Conservation (phyloP, 2,113 vertebrate species). For the Eurystomus gularis region DNA sequence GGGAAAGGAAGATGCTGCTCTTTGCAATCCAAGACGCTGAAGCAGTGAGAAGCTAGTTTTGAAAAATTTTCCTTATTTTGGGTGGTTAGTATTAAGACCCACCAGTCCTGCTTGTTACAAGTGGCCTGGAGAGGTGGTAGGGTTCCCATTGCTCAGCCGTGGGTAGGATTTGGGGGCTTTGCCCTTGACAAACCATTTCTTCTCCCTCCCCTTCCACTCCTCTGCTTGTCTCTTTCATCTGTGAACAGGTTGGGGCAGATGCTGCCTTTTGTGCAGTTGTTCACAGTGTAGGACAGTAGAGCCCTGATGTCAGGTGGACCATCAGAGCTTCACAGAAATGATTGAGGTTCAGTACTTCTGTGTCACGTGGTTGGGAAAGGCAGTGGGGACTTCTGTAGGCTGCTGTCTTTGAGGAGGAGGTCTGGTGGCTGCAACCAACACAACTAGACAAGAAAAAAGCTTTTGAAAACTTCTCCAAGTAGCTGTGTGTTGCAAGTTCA, state of each 20-base stretch:
- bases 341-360: not conserved
- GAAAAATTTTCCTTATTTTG: not conserved
- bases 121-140: not conserved
- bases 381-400: not conserved
- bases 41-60: not conserved
- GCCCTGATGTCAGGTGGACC: not conserved
- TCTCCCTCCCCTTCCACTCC: not conserved
- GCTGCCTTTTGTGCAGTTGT: fast-evolving
- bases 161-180: not conserved
- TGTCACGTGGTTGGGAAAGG: not conserved
- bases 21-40: not conserved
- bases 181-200: not conserved
- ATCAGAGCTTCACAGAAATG: not conserved
- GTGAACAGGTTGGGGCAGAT: fast-evolving
- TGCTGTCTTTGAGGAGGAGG: not conserved
- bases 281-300: not conserved
- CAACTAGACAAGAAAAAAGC: not conserved
- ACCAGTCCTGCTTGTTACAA: not conserved
- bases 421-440: not conserved
- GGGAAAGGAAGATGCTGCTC: not conserved
- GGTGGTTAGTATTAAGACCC: not conserved
- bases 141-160: fast-evolving
- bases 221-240: not conserved
- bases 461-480: not conserved
- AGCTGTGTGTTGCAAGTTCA: not conserved